Evolutionary conservation across 2,797 vertebrate genomes (phyloP), one percentile per base, ranked within the genome.

Genomic region (Geotrypetes seraphini): DNA sequence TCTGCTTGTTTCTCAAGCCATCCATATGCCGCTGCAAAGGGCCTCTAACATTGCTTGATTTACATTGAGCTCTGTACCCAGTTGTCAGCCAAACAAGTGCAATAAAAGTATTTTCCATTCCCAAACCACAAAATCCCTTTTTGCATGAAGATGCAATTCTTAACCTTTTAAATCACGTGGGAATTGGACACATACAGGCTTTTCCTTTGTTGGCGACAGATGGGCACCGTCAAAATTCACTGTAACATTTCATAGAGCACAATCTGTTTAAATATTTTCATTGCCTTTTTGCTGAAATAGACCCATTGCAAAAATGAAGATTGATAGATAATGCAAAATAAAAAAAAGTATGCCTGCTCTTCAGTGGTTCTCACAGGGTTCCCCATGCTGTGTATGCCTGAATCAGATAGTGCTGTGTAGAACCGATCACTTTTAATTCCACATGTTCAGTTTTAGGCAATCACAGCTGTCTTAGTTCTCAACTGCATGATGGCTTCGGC

Each of bases 1-100:
- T 83, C 69, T 86, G 78, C 55, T 67, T 61, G 56, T 47, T 73
- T 77, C 71, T 66, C 55, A 71, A 54, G 57, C 34, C 60, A 74
- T 53, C 47, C 56, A 62, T 71, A 71, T 74, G 71, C 57, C 66
- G 47, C 52, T 63, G 37, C 47, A 75, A 50, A 71, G 67, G 48
- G 50, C 46, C 61, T 57, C 72, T 58, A 68, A 47, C 54, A 71
- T 51, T 57, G 44, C 50, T 47, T 50, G 45, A 48, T 69, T 66
- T 4, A 12, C 42, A 67, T 48, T 57, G 60, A 70, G 66, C 43
- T 39, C 39, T 47, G 57, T 57, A 43, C 35, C 63, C 59, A 55
- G 49, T 50, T 29, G 43, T 22, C 37, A 62, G 57, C 63, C 71
- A 74, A 66, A 33, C 22, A 49, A 66, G 57, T 55, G 60, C 26